A percentile compares a stretch with the other conserved stretches of the same genome.
Conservation (phyloP, 2,797 vertebrate genomes). For the Epinephelus malabaricus region DNA sequence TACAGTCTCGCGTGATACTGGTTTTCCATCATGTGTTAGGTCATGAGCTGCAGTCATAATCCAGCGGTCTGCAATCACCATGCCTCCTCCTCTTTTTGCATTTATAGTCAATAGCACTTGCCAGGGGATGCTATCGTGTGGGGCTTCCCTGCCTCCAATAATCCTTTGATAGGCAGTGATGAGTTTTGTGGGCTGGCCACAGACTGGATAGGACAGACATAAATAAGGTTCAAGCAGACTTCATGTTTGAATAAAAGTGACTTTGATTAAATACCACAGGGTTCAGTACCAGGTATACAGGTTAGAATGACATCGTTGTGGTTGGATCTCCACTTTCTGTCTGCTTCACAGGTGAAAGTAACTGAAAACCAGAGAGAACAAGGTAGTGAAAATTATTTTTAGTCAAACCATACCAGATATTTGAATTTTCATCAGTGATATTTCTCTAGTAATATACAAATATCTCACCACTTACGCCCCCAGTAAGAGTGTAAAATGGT, state of each 20-base stretch:
- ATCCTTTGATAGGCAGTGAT: conserved; percentile 37
- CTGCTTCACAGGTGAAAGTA: conserved; percentile 74
- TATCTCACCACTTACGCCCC: conserved; percentile 61
- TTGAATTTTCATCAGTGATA: neutral
- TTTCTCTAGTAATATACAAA: neutral
- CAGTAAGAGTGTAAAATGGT: conserved; percentile 73
- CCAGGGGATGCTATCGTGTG: conserved; percentile 75
- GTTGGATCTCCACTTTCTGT: conserved; percentile 76
- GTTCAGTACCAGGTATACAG: conserved; percentile 76
- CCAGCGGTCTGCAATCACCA: conserved; percentile 82
- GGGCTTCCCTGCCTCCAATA: conserved; percentile 67
- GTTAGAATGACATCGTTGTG: conserved; percentile 39
- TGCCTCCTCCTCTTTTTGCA: conserved; percentile 56
- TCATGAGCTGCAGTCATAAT: conserved; percentile 82
- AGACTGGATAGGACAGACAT: conserved; percentile 69
- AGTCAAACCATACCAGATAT: neutral
- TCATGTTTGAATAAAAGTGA: neutral
- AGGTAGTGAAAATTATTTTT: neutral
- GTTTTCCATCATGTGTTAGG: accelerated
- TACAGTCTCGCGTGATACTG: accelerated
- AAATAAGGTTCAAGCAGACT: neutral
- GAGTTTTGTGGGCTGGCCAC: conserved; percentile 67
- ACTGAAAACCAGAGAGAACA: conserved; percentile 52
- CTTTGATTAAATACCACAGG: neutral
- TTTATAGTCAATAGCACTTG: conserved; percentile 58